Evolutionary conservation across 1,140 invertebrate genomes (phyloP), one percentile per base, ranked within the genome.

Genomic region (Cydia fagiglandana): DNA sequence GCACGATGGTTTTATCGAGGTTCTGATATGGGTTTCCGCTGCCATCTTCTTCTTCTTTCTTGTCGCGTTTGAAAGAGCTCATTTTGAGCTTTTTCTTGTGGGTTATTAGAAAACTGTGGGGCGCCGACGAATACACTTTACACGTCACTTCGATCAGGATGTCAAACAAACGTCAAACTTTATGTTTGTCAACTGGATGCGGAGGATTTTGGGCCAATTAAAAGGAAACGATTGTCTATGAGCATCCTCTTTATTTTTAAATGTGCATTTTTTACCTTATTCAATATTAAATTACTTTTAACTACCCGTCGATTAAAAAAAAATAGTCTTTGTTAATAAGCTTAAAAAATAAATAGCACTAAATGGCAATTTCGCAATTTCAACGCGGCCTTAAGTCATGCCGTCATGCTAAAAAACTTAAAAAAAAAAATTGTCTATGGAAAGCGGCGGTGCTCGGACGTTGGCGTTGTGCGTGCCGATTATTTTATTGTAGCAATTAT

Each of bases 1-100:
- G 94, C 73, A 99, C 98, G 10, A 97, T 96, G 0, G 98, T 99
- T 91, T 99, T 99, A 84, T 99, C 98, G 78, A 99, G 92, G 87
- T 98, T 98, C 87, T 96, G 96, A 91, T 98, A 99, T 15, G 97
- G 97, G 93, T 98, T 98, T 1, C 96, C 96, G 53, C 96, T 95
- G 78, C 95, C 95, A 24, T 91, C 91, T 38, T 91, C 91, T 64
- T 93, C 92, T 77, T 93, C 91, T 76, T 93, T 92, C 78, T 87
- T 91, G 61, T 92, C 89, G 30, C 88, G 82, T 78, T 92, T 92
- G 77, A 92, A 90, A 73, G 88, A 90, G 83, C 88, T 91, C 89
- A 91, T 92, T 82, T 86, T 91, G 83, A 84, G 84, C 83, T 86
- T 90, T 83, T 90, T 91, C 81, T 88, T 89, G 75, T 82, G 75